These are phyloP conservation scores for Ptychoptera albimana DNA, from an alignment of 2,888 invertebrate species.

Conservation along the genomic window DNA sequence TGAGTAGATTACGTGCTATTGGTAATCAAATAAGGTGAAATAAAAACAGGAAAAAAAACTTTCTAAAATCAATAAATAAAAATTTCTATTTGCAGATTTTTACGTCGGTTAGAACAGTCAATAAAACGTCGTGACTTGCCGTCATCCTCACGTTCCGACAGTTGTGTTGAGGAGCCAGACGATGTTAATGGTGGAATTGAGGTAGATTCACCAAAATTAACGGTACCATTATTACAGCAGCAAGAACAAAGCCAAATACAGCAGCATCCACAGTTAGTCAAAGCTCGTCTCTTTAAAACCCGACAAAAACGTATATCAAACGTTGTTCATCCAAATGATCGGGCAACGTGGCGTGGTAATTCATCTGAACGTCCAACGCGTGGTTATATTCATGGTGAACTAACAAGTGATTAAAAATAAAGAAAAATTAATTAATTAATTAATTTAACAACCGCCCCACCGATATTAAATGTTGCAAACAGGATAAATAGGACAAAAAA, in stretches of 20 bases:
- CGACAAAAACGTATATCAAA: conserved; percentile 18
- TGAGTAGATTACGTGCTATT: conserved; percentile 52
- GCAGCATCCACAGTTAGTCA: neutral
- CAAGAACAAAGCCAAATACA: neutral
- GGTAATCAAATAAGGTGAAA: conserved; percentile 60
- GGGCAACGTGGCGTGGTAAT: neutral
- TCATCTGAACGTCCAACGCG: neutral
- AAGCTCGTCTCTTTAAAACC: neutral
- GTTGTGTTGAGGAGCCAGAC: conserved; percentile 34
- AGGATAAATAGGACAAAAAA: no score
- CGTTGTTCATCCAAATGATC: conserved; percentile 2
- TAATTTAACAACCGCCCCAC: no score
- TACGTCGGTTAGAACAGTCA: conserved; percentile 53
- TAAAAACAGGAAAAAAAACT: neutral
- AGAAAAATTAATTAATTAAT: no score
- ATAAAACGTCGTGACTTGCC: conserved; percentile 48
- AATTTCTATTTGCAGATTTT: conserved; percentile 40
- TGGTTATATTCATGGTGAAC: neutral
- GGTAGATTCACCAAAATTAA: conserved; percentile 45
- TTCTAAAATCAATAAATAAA: conserved; percentile 1
- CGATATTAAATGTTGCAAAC: no score
- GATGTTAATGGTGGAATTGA: conserved; percentile 31
- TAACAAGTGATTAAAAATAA: conserved; percentile 2
- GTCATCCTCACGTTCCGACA: conserved; percentile 31
- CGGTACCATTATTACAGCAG: conserved; percentile 37